Base-by-base conservation (phyloP, 23 tunicate genomes). In the Corella eumyota region DNA sequence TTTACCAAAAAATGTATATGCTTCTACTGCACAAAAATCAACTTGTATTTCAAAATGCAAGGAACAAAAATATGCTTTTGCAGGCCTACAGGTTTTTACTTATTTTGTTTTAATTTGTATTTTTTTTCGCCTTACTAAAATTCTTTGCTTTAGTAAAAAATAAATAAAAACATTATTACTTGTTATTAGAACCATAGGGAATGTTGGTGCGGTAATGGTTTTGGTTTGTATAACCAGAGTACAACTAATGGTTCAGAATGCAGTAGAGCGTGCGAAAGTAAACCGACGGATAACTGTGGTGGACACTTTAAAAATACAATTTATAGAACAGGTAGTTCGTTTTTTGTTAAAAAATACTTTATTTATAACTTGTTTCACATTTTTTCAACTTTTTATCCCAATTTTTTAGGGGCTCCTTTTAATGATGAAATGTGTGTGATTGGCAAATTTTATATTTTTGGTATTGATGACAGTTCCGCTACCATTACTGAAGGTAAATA, bases 141-240 rank as follows among this genome's bases (percentile, higher is more conserved):
- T n/a, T n/a, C n/a, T n/a, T n/a, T n/a, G n/a, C n/a, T n/a, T n/a
- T n/a, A n/a, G n/a, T n/a, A n/a, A n/a, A n/a, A n/a, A n/a, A n/a
- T n/a, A n/a, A n/a, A n/a, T n/a, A n/a, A n/a, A n/a, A n/a, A n/a
- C n/a, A n/a, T n/a, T n/a, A n/a, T n/a, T n/a, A n/a, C n/a, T n/a
- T n/a, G n/a, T n/a, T n/a, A n/a, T n/a, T 3, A 54, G 60, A 54
- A 54, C 60, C 60, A 54, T 23, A 21, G 31, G 11, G 60, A 54
- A 24, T 54, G 60, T 25, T 34, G 60, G 2, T 54, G 60, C 31
- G 60, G 60, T 26, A 54, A 54, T 7, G 23, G 60, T 22, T 54
- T 54, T 17, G 60, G 60, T 17, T 11, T 17, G 2, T 54, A 54
- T 34, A 54, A 54, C 23, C 60, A 54, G 29, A 54, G 60, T 54